These are phyloP conservation scores for Podilymbus podiceps DNA, from an alignment of 2,113 vertebrate species.

Conservation along the genomic window DNA sequence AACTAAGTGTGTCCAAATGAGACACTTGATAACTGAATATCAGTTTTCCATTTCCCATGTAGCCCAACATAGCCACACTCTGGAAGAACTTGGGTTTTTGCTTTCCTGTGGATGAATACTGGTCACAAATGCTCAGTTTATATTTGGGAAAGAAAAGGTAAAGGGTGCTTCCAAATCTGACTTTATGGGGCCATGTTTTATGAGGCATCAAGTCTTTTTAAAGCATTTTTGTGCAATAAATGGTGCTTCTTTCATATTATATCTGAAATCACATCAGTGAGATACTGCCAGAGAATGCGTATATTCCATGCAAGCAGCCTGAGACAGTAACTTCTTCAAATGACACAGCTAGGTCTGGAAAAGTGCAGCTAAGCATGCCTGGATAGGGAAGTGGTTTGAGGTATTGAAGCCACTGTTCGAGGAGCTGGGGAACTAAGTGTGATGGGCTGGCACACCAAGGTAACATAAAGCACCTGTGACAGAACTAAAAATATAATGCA, in stretches of 20 bases:
- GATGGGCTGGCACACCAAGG: neutral
- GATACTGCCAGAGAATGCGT: neutral
- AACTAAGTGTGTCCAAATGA: conserved; percentile 18
- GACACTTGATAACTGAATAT: neutral
- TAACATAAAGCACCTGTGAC: neutral
- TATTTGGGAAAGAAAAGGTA: neutral
- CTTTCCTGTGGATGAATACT: fast-evolving
- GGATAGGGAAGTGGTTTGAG: neutral
- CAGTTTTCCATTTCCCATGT: neutral
- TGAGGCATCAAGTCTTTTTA: neutral
- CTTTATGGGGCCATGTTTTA: neutral
- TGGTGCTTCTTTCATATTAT: neutral
- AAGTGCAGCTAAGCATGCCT: neutral
- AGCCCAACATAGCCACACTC: neutral
- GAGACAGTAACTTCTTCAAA: neutral
- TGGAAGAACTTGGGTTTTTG: neutral
- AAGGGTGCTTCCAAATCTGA: neutral
- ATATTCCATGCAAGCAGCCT: neutral
- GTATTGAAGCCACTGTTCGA: neutral
- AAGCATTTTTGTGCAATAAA: neutral
- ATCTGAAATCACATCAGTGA: neutral
- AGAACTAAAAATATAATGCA: neutral
- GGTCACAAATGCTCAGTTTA: neutral
- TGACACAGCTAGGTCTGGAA: fast-evolving
- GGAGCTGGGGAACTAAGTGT: neutral